These are phyloP conservation scores for Taenaris catops DNA, from an alignment of 2,888 invertebrate species.

Conservation along the genomic window DNA sequence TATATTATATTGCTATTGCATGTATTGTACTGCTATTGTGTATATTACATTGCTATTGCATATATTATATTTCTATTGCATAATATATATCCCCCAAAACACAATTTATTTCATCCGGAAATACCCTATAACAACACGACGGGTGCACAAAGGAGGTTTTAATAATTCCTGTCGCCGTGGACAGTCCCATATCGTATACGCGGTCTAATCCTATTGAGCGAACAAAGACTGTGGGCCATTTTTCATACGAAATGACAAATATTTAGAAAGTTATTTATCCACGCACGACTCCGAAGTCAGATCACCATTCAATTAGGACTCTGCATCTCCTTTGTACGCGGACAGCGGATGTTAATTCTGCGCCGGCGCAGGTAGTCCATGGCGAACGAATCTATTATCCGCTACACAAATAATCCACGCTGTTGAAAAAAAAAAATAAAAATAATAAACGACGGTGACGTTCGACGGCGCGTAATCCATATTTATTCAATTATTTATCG, in stretches of 20 bases:
- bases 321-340: constrained; percentile 45
- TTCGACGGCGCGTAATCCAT: no score
- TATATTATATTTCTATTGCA: no score
- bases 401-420: constrained; percentile 47
- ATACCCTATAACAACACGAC: constrained; percentile 43
- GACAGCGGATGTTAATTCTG: constrained; percentile 67
- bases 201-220: constrained; percentile 56
- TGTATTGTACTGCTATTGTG: no score
- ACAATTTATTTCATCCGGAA: constrained; percentile 42
- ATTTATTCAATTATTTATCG: no score
- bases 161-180: constrained; percentile 50
- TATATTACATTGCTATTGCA: no score
- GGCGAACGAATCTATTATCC: constrained; percentile 65
- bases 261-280: constrained; percentile 76
- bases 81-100: constrained; percentile 28
- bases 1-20: no score
- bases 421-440: no score
- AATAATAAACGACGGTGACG: no score
- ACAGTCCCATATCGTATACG: constrained; percentile 35
- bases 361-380: constrained; percentile 71
- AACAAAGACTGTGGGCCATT: constrained; percentile 62
- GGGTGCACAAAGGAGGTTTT: constrained; percentile 43
- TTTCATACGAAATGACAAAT: constrained; percentile 76
- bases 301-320: neutral
- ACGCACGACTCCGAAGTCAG: constrained; percentile 54